Conservation (phyloP, 1,140 invertebrate species). For the Telenomus remus region DNA sequence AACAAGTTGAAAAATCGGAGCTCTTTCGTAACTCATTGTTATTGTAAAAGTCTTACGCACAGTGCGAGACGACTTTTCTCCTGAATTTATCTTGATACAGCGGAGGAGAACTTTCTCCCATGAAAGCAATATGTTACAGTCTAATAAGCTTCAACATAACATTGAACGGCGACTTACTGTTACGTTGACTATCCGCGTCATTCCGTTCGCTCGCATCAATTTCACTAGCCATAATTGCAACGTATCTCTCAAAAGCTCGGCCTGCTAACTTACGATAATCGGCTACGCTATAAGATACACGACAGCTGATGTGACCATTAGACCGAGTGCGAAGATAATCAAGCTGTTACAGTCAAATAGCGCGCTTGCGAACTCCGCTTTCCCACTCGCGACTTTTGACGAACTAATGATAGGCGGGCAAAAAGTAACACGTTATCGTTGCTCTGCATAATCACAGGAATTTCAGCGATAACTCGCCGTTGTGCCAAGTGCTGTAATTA, state of each 20-base stretch:
- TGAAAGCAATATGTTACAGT: conserved; percentile 58
- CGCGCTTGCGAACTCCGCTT: too few relatives aligned
- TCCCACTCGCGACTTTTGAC: background rate
- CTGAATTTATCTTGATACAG: conserved; percentile 47
- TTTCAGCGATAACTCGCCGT: conserved; percentile 27
- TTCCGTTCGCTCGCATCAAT: conserved; percentile 49
- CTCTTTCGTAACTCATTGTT: conserved; percentile 37
- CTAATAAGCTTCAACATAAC: conserved; percentile 58
- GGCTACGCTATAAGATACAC: conserved; percentile 21
- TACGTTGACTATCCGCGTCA: conserved; percentile 33
- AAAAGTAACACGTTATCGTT: conserved; percentile 28
- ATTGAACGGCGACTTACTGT: conserved; percentile 50
- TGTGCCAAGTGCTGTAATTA: conserved; percentile 50
- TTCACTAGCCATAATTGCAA: conserved; percentile 53
- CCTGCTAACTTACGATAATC: conserved; percentile 28
- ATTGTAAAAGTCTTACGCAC: conserved; percentile 22
- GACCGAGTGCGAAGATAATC: background rate
- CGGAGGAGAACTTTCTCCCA: conserved; percentile 41
- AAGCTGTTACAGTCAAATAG: too few relatives aligned
- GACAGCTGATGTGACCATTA: conserved; percentile 21
- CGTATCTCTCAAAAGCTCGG: conserved; percentile 30
- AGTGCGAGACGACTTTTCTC: conserved; percentile 43
- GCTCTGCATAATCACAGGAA: background rate
- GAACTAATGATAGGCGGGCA: conserved; percentile 8
- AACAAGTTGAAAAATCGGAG: too few relatives aligned